A percentile compares a stretch with the other conserved stretches of the same genome.
phyloP scores from a whole-genome alignment of 92 coral and sea anemone species.

The Epizoanthus stellaris region DNA sequence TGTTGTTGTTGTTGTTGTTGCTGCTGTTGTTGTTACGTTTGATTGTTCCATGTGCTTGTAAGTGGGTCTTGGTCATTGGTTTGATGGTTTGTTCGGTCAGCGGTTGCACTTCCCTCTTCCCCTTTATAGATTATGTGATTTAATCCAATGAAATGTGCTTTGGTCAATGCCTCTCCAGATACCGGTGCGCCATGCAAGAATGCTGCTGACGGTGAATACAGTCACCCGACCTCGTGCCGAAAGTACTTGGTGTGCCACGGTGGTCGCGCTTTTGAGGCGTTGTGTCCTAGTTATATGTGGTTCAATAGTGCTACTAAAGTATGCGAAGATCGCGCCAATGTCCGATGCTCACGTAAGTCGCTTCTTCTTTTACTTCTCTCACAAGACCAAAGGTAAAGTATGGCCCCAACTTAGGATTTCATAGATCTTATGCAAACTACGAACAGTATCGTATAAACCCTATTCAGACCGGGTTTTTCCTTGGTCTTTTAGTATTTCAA shows the following conservation, averaged over 20 bases:
- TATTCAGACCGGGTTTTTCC: too few species aligned
- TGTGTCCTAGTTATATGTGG: constrained; percentile 21
- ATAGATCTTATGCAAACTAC: too few species aligned
- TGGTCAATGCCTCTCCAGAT: background rate
- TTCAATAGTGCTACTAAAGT: constrained; percentile 29
- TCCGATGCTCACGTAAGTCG: constrained; percentile 26
- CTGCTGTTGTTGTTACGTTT: too few species aligned
- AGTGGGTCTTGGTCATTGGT: too few species aligned
- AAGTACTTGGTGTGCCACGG: constrained; percentile 39
- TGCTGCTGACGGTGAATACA: constrained; percentile 35
- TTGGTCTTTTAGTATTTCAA: too few species aligned
- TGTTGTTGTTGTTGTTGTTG: too few species aligned
- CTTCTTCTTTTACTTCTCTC: background rate
- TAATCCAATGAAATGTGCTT: background rate
- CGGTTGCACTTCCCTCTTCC: too few species aligned
- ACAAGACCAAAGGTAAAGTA: too few species aligned
- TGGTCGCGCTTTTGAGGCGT: constrained; percentile 12
- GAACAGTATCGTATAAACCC: too few species aligned
- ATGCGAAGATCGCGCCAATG: constrained; percentile 20
- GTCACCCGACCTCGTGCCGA: constrained; percentile 52
- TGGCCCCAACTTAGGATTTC: too few species aligned
- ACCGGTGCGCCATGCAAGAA: constrained; percentile 21
- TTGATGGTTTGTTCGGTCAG: too few species aligned
- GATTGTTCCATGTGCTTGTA: too few species aligned
- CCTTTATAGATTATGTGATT: background rate